Base-by-base conservation (phyloP, 2,113 vertebrate species). In the Microtus montanus region DNA sequence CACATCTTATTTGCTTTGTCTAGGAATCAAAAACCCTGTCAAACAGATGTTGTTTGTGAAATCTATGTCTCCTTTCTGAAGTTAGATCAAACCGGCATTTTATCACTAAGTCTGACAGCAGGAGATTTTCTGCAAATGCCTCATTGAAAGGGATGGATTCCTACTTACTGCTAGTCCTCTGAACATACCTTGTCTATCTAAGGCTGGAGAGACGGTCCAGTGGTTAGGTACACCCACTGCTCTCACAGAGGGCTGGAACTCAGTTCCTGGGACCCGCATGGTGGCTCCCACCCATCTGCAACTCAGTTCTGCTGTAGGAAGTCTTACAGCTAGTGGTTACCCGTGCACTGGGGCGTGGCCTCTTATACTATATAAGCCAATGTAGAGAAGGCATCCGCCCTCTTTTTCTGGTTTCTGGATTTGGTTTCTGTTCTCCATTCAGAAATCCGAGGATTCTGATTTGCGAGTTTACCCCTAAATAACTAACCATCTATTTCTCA, bases 1-100 rank as follows among this genome's bases (percentile, higher is more conserved):
- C 1, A 5, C 73, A 54, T 93, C 87, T 71, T 92, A 94, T 77
- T 82, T 88, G 73, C 77, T 77, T 54, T 77, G 91, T 63, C 75
- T 41, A 61, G 80, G 96, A 89, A 92, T 63, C 8, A 22, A 75
- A 38, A 30, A 38, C 5, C 28, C 2, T 10, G 44, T 64, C 89
- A 26, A 63, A 66, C 2, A 90, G 87, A 91, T 79, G 9, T 61
- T 35, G 0, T 66, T 80, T 61, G 14, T 44, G 58, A 54, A 2
- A 87, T 12, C 4, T 83, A 44, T 33, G 3, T 35, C 47, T 83
- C 78, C 1, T 64, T 96, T 74, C 52, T 80, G 14, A 91, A 54
- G 90, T 84, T 73, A 54, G 2, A 2, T 35, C 44, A 20, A 89
- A 83, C 74, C 1, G 61, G 19, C n/a, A 5, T 73, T 91, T 87